Evolutionary conservation across 2,113 vertebrate genomes (phyloP), one percentile per base, ranked within the genome.

Genomic region (Motacilla tschutschensis): DNA sequence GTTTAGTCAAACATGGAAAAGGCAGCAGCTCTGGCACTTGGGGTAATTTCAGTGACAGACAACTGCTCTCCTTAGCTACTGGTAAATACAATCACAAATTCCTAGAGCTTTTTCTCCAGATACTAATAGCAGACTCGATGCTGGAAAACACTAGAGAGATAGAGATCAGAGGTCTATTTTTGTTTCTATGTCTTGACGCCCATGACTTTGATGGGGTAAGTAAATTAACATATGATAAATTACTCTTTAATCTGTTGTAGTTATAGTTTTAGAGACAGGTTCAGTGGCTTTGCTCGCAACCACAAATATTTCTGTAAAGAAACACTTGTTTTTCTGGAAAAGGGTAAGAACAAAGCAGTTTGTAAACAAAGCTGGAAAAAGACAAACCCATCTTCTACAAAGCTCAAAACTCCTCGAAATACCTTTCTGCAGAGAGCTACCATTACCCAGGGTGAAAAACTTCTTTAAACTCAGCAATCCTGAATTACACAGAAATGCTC

Each of bases 151-250:
- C 72, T 71, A 85, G 17, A 63, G 76, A 93, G 91, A 92, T 55
- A 85, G 82, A 85, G 79, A 92, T 93, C 83, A 90, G 86, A 93
- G 76, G 60, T 79, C 90, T 92, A 48, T 57, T 93, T 93, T 77
- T 91, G 86, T 77, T 91, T 86, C 71, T 82, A 1, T 11, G 38
- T n/a, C 84, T 92, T 67, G 72, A 88, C 2, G 4, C 35, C 82
- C 48, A 21, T 90, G 79, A 88, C 86, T 94, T 90, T 91, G 88
- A 90, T 87, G 85, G 73, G 82, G 15, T 87, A 93, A 77, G 79
- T 48, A 65, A 84, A 88, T 88, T 83, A 90, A 53, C 65, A 80
- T 93, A 77, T 67, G 72, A 90, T 91, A 91, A 94, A 94, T 87
- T 77, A 60, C 87, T 82, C 79, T 89, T 91, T 92, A 91, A 87